Percentiles rank a stretch among this genome's conserved stretches.
Conservation (phyloP, 1,140 invertebrate genomes). For the Euura saliciscinereae region DNA sequence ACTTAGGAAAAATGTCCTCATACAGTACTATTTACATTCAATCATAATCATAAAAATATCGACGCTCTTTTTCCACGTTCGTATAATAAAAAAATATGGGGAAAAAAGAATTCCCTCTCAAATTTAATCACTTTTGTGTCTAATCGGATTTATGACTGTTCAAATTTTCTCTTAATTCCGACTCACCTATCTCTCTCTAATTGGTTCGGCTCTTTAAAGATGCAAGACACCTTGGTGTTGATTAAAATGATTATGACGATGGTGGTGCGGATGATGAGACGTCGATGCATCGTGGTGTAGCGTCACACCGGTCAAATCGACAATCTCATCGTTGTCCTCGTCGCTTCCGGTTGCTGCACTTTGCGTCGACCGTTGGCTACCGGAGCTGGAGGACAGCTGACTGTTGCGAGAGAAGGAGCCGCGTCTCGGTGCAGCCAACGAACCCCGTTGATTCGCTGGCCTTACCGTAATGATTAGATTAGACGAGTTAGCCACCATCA, state of each 20-base stretch:
- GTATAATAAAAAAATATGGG: not conserved
- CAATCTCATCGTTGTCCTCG: slow-evolving; percentile 73
- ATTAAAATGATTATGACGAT: slow-evolving; percentile 47
- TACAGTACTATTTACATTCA: not conserved
- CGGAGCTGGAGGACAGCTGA: slow-evolving; percentile 71
- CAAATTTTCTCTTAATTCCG: not conserved
- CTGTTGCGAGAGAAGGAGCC: slow-evolving; percentile 80
- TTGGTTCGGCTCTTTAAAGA: slow-evolving; percentile 43
- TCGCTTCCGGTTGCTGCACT: slow-evolving; percentile 68
- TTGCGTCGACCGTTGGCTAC: slow-evolving; percentile 71
- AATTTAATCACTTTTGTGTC: too few relatives aligned
- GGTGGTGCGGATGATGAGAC: slow-evolving; percentile 38
- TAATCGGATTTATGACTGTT: not conserved
- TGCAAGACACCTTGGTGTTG: slow-evolving; percentile 62
- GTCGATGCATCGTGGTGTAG: slow-evolving; percentile 55
- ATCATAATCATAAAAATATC: not conserved
- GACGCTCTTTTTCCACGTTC: not conserved
- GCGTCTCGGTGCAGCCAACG: slow-evolving; percentile 68
- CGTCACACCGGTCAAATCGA: slow-evolving; percentile 71
- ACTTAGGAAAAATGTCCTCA: not conserved
- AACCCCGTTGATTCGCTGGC: slow-evolving; percentile 89
- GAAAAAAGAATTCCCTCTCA: not conserved
- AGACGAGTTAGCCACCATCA: slow-evolving; percentile 99
- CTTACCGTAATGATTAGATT: slow-evolving; percentile 99
- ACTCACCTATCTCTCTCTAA: not conserved